These are phyloP conservation scores for Acropora yongei DNA, from an alignment of 64 coral and sea anemone genomes.

Conservation along the genomic window DNA sequence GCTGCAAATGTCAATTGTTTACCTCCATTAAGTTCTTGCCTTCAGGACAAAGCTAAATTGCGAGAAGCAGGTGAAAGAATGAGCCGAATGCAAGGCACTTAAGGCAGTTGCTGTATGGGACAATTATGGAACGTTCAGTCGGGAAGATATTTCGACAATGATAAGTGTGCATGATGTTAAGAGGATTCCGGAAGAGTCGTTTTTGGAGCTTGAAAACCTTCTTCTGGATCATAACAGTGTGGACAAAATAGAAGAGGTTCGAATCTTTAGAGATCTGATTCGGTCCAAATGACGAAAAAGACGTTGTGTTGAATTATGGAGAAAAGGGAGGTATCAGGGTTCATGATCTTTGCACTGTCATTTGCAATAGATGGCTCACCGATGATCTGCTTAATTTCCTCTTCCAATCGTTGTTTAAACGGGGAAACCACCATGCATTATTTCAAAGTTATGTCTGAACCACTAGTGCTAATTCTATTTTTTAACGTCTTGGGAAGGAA, in stretches of 20 bases:
- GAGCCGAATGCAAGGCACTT: neutral
- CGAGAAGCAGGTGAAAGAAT: neutral
- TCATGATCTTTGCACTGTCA: constrained; percentile 3
- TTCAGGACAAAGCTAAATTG: neutral
- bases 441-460: constrained; percentile 7
- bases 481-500: neutral
- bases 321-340: neutral
- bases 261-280: neutral
- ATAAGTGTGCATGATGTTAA: neutral
- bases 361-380: constrained; percentile 4
- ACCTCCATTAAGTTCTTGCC: neutral
- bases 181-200: constrained; percentile 7
- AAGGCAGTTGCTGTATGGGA: neutral
- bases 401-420: neutral
- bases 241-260: constrained; percentile 7
- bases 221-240: neutral
- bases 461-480: neutral
- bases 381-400: neutral
- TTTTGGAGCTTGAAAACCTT: constrained; percentile 3
- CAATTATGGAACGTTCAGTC: neutral
- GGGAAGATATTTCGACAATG: neutral
- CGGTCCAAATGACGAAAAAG: neutral
- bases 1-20: neutral
- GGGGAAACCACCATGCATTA: neutral
- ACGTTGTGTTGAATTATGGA: neutral